Conservation (phyloP, 2,797 vertebrate species). For the Toxotes lorentzi region DNA sequence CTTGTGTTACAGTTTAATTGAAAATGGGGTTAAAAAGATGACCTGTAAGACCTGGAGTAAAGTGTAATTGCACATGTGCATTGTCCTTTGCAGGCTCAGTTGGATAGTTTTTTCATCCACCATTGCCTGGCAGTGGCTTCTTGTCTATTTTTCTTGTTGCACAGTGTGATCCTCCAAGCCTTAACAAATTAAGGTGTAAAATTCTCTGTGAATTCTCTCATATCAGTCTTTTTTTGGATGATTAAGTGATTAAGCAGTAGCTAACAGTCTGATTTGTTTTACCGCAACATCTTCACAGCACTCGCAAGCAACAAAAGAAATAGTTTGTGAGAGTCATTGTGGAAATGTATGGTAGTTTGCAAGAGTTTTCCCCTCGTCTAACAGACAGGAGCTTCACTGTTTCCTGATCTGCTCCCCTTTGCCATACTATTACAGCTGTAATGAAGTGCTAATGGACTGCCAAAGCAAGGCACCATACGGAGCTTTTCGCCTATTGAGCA, state of each 20-base stretch:
- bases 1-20: background rate
- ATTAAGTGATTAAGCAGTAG: background rate
- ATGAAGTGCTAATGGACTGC: too few species aligned
- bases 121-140: background rate
- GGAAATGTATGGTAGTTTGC: too few species aligned
- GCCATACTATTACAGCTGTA: too few species aligned
- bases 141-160: conserved; percentile 9
- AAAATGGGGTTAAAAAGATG: conserved; percentile 9
- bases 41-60: conserved; percentile 10
- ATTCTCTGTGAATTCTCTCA: too few species aligned
- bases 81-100: conserved; percentile 1
- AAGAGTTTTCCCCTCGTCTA: too few species aligned
- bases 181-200: background rate
- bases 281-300: background rate
- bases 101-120: background rate
- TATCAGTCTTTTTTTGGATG: background rate
- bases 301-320: too few species aligned
- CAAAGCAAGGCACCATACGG: too few species aligned
- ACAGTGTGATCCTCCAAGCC: background rate
- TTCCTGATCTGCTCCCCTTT: too few species aligned
- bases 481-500: too few species aligned
- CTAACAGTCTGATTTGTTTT: background rate
- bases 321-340: too few species aligned
- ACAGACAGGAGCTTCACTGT: too few species aligned
- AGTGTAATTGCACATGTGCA: background rate